These are phyloP conservation scores for Caenorhabditis sp. DNA, from an alignment of 2,888 invertebrate species.

Conservation along the genomic window DNA sequence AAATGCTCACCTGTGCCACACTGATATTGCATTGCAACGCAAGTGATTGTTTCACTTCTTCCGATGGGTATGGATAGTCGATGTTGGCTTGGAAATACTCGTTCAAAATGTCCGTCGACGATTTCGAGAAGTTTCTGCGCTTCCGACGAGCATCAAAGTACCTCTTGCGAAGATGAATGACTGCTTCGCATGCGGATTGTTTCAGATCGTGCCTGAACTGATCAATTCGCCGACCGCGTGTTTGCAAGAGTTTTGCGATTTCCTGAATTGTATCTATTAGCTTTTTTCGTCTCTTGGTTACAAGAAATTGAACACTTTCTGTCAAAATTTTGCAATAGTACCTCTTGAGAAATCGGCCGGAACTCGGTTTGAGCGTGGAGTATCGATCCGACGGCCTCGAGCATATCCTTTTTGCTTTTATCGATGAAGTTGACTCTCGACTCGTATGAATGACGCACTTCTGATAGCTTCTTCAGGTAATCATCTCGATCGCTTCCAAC, in stretches of 20 bases:
- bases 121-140: conserved; percentile 98
- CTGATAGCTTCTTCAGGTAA: no score
- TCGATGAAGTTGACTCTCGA: no score
- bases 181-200: conserved; percentile 98
- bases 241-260: not conserved
- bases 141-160: conserved; percentile 83
- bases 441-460: no score
- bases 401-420: conserved; percentile 25
- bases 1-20: conserved; percentile 87
- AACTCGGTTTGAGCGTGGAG: conserved; percentile 86
- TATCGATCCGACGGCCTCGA: conserved; percentile 84
- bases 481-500: no score
- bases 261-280: no score
- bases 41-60: conserved; percentile 98
- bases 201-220: conserved; percentile 83
- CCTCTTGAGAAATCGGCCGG: conserved; percentile 95
- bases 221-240: not conserved
- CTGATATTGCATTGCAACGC: conserved; percentile 98
- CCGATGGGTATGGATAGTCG: conserved; percentile 98
- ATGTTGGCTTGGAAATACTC: conserved; percentile 99
- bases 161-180: conserved; percentile 92
- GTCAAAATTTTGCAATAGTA: no score
- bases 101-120: conserved; percentile 98
- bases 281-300: no score
- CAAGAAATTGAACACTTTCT: no score